These are phyloP conservation scores for Quadroppia sp. DNA, from an alignment of 2,888 invertebrate genomes.

Conservation along the genomic window DNA sequence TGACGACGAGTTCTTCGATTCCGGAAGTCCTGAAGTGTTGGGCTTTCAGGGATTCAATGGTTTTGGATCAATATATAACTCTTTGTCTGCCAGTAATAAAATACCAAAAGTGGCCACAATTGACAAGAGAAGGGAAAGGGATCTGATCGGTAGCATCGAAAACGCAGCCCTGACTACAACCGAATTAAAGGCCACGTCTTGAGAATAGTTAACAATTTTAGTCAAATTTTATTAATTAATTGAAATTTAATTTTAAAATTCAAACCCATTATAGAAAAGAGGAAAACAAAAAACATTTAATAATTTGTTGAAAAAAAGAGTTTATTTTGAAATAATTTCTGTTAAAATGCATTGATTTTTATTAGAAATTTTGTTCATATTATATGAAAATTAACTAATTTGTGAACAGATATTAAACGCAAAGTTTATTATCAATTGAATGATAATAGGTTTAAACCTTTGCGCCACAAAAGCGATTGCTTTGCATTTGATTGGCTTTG, in stretches of 20 bases:
- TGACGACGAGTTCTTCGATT: slow-evolving; percentile 41
- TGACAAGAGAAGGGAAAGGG: slow-evolving; percentile 7
- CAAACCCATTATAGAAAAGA: not conserved
- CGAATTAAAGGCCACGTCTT: slow-evolving; percentile 39
- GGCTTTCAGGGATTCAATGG: slow-evolving; percentile 44
- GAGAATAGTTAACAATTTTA: slow-evolving; percentile 27
- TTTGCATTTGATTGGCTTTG: too few relatives aligned
- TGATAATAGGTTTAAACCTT: too few relatives aligned
- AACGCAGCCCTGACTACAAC: slow-evolving; percentile 36
- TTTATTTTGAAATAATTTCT: not conserved
- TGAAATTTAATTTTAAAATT: not conserved
- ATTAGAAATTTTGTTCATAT: not conserved
- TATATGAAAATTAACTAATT: too few relatives aligned
- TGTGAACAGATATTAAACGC: too few relatives aligned
- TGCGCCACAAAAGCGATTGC: too few relatives aligned
- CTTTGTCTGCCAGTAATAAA: slow-evolving; percentile 40
- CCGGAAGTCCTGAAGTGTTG: slow-evolving; percentile 41
- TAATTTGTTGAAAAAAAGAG: not conserved
- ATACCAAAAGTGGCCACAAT: slow-evolving; percentile 18
- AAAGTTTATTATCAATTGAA: too few relatives aligned
- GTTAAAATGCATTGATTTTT: not conserved
- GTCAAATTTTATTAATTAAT: slow-evolving; percentile 18
- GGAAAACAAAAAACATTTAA: not conserved
- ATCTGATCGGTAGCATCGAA: slow-evolving; percentile 37
- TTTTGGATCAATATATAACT: slow-evolving; percentile 42